These are phyloP conservation scores for Hippasteria phrygiana DNA, from an alignment of 53 echinoderm and acorn worm species.

Conservation along the genomic window DNA sequence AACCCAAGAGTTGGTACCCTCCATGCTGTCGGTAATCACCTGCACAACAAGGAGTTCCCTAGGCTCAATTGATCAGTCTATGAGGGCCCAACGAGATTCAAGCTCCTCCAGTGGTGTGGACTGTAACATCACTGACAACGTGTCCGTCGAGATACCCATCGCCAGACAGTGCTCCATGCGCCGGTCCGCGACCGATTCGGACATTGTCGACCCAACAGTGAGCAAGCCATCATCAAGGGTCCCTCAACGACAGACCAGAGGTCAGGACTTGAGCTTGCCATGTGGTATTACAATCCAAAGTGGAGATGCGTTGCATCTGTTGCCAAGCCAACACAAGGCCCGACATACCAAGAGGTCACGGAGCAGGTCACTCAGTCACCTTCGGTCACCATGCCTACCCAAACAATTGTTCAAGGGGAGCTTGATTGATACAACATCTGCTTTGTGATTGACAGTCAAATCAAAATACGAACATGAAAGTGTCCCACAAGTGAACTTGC, in stretches of 20 bases:
- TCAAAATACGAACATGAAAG: no score
- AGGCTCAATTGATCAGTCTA: conserved; percentile 44
- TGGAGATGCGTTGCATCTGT: conserved; percentile 44
- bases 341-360: conserved; percentile 56
- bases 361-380: conserved; percentile 71
- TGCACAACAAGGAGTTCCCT: conserved; percentile 63
- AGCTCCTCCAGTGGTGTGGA: conserved; percentile 71
- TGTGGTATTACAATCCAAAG: conserved; percentile 12
- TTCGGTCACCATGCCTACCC: conserved; percentile 19
- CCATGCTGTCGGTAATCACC: conserved; percentile 45
- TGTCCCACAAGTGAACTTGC: no score
- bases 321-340: conserved; percentile 23
- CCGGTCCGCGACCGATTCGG: conserved; percentile 49
- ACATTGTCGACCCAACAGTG: conserved; percentile 14
- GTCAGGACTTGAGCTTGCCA: background rate
- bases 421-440: background rate
- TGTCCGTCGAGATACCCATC: conserved; percentile 20
- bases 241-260: background rate
- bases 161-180: background rate
- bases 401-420: background rate
- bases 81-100: conserved; percentile 50
- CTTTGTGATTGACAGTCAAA: background rate
- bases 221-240: background rate
- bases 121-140: conserved; percentile 46
- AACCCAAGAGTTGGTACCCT: conserved; percentile 44